phyloP scores from a whole-genome alignment of 2,113 vertebrate species.

The Oryzias celebensis region DNA sequence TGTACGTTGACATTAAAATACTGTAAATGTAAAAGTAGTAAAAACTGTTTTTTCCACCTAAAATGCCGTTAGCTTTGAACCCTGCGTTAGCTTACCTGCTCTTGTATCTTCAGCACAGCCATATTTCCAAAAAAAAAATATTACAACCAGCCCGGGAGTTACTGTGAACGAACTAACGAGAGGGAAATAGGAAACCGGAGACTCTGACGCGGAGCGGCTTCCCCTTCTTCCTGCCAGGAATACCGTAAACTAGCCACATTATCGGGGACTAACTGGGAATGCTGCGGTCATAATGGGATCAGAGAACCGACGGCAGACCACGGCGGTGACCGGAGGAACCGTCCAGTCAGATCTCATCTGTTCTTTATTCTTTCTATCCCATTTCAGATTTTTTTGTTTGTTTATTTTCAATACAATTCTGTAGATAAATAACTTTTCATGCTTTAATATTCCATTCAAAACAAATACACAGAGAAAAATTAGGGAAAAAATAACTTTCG shows the following conservation, averaged over 20 bases:
- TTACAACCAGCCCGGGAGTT: conserved; percentile 32
- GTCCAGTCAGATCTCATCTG: too few species aligned
- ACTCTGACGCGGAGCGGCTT: conserved; percentile 9
- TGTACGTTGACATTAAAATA: too few species aligned
- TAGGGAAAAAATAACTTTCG: too few species aligned
- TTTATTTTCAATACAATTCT: too few species aligned
- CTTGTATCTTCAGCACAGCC: conserved; percentile 74
- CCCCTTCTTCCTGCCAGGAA: conserved; percentile 50
- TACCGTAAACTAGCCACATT: conserved; percentile 7
- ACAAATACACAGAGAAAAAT: too few species aligned
- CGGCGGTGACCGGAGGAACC: too few species aligned
- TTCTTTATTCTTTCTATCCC: too few species aligned
- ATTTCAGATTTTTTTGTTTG: too few species aligned
- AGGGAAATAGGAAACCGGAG: conserved; percentile 1
- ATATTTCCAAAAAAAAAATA: conserved; percentile 46
- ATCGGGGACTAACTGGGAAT: conserved; percentile 2
- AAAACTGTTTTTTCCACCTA: too few species aligned
- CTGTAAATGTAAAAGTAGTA: too few species aligned
- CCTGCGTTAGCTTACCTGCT: conserved; percentile 67
- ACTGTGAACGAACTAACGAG: conserved; percentile 16
- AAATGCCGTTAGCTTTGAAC: not conserved
- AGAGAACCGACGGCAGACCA: not conserved
- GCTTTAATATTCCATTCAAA: too few species aligned
- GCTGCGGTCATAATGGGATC: not conserved
- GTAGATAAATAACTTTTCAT: too few species aligned